Conservation (phyloP, 2,113 vertebrate species). For the Perca schrenkii region DNA sequence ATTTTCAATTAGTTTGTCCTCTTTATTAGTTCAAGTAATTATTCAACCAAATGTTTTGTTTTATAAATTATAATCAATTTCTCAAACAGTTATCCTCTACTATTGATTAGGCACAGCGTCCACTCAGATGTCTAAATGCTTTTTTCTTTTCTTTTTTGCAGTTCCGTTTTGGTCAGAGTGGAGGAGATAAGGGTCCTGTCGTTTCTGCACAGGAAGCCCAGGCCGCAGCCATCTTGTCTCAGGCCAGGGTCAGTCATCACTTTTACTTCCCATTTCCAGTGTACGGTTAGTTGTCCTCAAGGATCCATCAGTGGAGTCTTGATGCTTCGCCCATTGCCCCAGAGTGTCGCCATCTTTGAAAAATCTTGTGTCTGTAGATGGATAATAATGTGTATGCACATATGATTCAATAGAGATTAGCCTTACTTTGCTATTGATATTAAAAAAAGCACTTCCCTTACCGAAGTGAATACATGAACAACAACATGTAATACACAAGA, state of each 20-base stretch:
- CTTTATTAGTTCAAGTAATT: not conserved
- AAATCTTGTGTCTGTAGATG: not conserved
- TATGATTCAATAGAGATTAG: not conserved
- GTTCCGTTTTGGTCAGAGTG: slow-evolving; percentile 96
- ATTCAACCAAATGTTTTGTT: not conserved
- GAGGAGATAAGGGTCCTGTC: slow-evolving; percentile 93
- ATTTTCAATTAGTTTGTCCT: not conserved
- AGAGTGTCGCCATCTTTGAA: not conserved
- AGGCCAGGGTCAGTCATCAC: slow-evolving; percentile 91
- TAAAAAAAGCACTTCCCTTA: not conserved
- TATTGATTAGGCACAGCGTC: not conserved
- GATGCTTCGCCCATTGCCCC: accelerated
- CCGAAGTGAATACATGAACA: not conserved
- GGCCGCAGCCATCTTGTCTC: slow-evolving; percentile 97
- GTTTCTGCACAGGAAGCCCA: slow-evolving; percentile 96
- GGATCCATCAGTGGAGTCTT: accelerated
- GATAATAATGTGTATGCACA: not conserved
- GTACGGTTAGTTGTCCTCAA: not conserved
- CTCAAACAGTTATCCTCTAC: not conserved
- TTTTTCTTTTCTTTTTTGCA: slow-evolving; percentile 60
- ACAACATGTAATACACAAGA: not conserved
- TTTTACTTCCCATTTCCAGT: not conserved
- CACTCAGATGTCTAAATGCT: not conserved
- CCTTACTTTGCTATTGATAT: not conserved
- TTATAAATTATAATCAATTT: not conserved